Percentiles rank a stretch among this genome's conserved stretches.
phyloP scores from a whole-genome alignment of 2,797 vertebrate genomes.

The Cuniculus paca region DNA sequence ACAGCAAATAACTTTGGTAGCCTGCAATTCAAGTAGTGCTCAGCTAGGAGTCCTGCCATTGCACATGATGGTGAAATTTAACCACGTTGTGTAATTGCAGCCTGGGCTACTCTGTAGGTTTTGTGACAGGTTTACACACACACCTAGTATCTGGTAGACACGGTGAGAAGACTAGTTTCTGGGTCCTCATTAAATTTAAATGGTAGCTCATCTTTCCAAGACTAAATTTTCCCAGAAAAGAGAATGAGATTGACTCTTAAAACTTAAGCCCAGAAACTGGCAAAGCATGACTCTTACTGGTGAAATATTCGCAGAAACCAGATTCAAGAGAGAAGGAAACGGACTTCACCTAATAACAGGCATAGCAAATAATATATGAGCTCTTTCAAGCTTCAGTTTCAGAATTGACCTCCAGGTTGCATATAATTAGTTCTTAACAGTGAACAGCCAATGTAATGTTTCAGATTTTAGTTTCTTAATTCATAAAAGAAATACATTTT shows the following conservation, averaged over 20 bases:
- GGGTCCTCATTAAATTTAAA: neutral
- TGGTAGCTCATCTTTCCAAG: neutral
- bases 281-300: neutral
- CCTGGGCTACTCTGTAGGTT: neutral
- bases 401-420: neutral
- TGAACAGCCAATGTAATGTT: neutral
- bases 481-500: neutral
- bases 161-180: neutral
- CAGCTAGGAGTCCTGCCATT: neutral
- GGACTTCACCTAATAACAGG: neutral
- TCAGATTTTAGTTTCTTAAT: neutral
- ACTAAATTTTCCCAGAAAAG: neutral
- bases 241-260: neutral
- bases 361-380: neutral
- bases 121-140: neutral
- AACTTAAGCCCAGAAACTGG: neutral
- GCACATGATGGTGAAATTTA: fast-evolving
- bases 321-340: neutral
- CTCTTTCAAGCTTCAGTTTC: neutral
- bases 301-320: neutral
- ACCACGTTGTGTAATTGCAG: neutral
- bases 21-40: neutral
- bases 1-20: neutral
- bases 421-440: neutral
- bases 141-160: neutral